Base-by-base conservation (phyloP, 1,140 invertebrate genomes). In the Bactericera cockerelli region DNA sequence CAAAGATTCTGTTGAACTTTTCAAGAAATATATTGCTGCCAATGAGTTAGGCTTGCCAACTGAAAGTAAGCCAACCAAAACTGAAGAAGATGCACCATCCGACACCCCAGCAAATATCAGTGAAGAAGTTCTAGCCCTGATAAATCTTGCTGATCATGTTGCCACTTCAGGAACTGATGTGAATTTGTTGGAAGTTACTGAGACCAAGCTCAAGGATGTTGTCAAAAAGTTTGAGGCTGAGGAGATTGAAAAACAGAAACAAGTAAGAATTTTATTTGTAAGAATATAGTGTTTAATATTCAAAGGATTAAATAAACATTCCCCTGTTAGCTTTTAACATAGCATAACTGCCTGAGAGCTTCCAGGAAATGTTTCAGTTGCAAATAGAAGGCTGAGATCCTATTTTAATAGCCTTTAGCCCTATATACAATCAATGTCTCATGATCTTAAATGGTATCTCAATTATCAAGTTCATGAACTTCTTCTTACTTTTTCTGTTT, bases 171-270 rank as follows among this genome's bases (percentile, higher is more conserved):
- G 60, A 70, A 67, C 26, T 67, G 69, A 65, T 55, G n/a, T 49
- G 42, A 49, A 49, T n/a, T 69, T 42, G 56, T 66, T 58, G 49
- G 68, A 75, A 58, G 68, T 67, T 22, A 63, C 82, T 6, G 74
- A 76, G 67, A 70, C 71, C 62, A 69, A 70, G 63, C 68, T 82
- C 28, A 76, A 77, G 67, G 68, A 71, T 63, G 71, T 75, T 25
- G 74, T 79, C 31, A 70, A 74, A 25, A 69, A 72, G 65, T 67
- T 67, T 36, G 74, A 77, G 63, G 73, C 31, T 13, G 1, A 71
- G 61, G 77, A 82, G 67, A 78, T 82, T 59, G 64, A 68, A 19
- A 53, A 72, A 38, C 80, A 81, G 66, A 65, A 67, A 61, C 56
- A 78, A 72, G 78, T 80, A 71, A 65, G 58, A 19, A 58, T n/a